These are phyloP conservation scores for Mesodorylaimus sp. DNA, from an alignment of 2,888 invertebrate species.

Conservation along the genomic window DNA sequence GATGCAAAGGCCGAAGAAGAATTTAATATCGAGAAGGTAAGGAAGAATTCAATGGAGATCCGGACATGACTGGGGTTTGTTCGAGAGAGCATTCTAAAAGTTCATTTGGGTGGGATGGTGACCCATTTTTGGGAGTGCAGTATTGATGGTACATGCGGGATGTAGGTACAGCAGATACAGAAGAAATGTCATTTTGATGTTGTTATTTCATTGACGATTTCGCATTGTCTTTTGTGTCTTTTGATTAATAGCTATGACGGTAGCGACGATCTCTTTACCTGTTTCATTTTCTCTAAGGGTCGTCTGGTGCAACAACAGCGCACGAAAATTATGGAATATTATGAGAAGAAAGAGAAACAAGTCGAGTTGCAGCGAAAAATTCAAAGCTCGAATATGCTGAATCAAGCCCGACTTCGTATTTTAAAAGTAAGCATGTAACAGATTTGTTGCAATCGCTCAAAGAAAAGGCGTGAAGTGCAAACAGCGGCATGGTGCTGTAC, in stretches of 20 bases:
- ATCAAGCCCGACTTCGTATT: conserved; percentile 86
- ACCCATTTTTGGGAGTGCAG: too few species aligned
- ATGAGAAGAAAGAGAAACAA: conserved; percentile 96
- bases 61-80: too few species aligned
- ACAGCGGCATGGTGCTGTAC: background rate
- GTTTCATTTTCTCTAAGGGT: conserved; percentile 38
- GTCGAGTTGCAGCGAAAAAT: conserved; percentile 98
- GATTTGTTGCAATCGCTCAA: background rate
- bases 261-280: too few species aligned
- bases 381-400: conserved; percentile 95
- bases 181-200: background rate
- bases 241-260: too few species aligned
- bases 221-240: too few species aligned
- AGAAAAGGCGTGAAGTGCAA: background rate
- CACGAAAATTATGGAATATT: conserved; percentile 97
- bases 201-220: too few species aligned
- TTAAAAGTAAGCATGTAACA: conserved; percentile 43
- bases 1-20: conserved; percentile 99
- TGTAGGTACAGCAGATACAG: too few species aligned
- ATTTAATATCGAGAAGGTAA: conserved; percentile 85
- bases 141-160: too few species aligned
- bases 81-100: too few species aligned
- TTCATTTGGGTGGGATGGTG: too few species aligned
- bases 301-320: conserved; percentile 93
- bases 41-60: too few species aligned